A percentile compares a stretch with the other conserved stretches of the same genome.
Evolutionary conservation across 2,797 vertebrate genomes (phyloP).

Genomic region (Sebastes oblongus): DNA sequence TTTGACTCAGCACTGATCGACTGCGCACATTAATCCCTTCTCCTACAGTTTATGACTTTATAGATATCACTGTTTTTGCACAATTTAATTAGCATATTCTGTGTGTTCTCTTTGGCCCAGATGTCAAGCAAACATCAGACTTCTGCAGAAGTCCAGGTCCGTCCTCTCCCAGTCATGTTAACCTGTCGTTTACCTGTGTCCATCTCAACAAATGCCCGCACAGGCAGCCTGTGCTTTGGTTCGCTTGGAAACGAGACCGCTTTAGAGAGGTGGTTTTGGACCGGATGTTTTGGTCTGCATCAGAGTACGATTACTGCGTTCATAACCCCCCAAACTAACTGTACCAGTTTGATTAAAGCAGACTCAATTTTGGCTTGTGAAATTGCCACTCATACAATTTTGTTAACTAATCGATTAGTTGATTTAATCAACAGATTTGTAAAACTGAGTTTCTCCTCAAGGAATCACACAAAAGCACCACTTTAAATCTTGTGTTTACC

Average conservation of each 20-base stretch:
- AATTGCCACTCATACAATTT: neutral
- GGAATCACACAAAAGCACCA: neutral
- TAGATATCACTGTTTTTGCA: neutral
- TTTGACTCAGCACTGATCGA: neutral
- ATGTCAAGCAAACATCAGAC: neutral
- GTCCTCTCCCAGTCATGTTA: neutral
- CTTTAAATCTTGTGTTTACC: neutral
- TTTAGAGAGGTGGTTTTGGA: neutral
- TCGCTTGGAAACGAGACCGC: neutral
- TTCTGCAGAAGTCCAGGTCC: neutral
- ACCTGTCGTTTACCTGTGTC: neutral
- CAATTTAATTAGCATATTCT: neutral
- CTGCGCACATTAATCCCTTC: neutral
- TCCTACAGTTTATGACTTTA: neutral
- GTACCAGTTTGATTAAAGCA: neutral
- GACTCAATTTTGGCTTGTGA: neutral
- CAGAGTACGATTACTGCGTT: neutral
- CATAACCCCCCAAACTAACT: rapidly evolving
- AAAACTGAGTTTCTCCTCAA: neutral
- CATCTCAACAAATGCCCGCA: neutral
- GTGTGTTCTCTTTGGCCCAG: neutral
- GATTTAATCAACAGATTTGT: neutral
- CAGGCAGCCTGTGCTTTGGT: neutral
- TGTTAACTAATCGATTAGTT: neutral
- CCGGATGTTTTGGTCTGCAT: neutral